Conservation (phyloP, 2,888 invertebrate species). For the Allygus modestus region DNA sequence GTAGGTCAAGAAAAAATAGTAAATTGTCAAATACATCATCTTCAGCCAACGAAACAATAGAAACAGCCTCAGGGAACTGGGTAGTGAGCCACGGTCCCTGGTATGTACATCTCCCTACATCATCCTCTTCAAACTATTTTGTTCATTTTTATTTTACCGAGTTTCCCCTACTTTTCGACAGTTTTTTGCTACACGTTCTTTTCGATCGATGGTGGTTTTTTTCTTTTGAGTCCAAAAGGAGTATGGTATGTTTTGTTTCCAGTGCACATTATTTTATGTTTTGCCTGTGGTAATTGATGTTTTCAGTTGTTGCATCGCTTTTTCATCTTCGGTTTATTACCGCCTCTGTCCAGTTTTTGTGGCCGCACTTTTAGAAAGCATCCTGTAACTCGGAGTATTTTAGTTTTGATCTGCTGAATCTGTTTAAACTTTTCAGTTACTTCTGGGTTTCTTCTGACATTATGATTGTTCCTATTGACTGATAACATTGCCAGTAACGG, state of each 20-base stretch:
- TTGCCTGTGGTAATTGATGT: conserved; percentile 15
- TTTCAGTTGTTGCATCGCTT: neutral
- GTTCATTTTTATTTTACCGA: conserved; percentile 11
- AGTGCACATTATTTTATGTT: conserved; percentile 3
- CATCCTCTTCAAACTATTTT: conserved; percentile 5
- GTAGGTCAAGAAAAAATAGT: conserved; percentile 54
- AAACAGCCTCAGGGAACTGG: conserved; percentile 49
- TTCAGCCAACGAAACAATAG: conserved; percentile 42
- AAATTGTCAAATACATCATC: conserved; percentile 36
- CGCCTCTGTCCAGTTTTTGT: neutral
- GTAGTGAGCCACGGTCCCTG: conserved; percentile 45
- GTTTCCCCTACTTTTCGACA: neutral
- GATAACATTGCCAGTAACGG: no score
- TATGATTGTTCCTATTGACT: no score
- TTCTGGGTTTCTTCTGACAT: no score
- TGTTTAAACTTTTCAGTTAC: no score
- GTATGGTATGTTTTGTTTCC: neutral
- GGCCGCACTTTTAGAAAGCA: neutral
- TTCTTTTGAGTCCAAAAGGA: neutral
- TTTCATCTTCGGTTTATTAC: neutral
- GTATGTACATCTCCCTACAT: conserved; percentile 11
- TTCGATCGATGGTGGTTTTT: neutral
- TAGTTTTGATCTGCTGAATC: neutral
- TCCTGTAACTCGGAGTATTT: neutral
- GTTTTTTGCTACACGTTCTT: neutral